phyloP scores from a whole-genome alignment of 2,797 vertebrate genomes.

The Sebastes matsubarae region DNA sequence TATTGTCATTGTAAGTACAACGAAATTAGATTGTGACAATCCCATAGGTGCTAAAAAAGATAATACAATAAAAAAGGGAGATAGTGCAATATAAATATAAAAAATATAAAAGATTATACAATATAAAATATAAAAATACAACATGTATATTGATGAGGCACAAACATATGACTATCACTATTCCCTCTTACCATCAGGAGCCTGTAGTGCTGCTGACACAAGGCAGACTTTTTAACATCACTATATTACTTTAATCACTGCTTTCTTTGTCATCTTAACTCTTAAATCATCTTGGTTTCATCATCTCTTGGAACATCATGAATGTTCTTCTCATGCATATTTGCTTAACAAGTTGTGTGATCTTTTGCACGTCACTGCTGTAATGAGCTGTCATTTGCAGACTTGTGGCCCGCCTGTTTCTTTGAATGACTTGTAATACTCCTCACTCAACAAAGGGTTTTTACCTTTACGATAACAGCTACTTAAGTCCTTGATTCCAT shows the following conservation, averaged over 20 bases:
- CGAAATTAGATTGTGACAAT: too few species aligned
- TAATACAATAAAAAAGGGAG: too few species aligned
- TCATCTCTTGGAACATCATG: background rate
- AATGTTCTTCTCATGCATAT: background rate
- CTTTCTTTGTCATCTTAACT: background rate
- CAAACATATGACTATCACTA: background rate
- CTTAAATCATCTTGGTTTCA: background rate
- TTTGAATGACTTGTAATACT: background rate
- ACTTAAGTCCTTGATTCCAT: background rate
- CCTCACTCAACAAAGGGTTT: background rate
- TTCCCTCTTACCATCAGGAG: background rate
- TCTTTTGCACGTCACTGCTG: background rate
- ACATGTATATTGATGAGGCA: too few species aligned
- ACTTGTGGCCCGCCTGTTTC: background rate
- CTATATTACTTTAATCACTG: background rate
- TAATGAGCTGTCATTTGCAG: constrained; percentile 1
- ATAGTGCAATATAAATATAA: too few species aligned
- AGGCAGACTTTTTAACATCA: background rate
- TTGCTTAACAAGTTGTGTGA: background rate
- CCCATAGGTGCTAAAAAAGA: too few species aligned
- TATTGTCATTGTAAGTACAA: too few species aligned
- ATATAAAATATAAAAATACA: too few species aligned
- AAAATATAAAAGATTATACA: too few species aligned
- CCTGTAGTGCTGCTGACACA: background rate
- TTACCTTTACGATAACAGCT: background rate